Evolutionary conservation across 2,113 vertebrate genomes (phyloP).

Genomic region (Oncorhynchus keta): DNA sequence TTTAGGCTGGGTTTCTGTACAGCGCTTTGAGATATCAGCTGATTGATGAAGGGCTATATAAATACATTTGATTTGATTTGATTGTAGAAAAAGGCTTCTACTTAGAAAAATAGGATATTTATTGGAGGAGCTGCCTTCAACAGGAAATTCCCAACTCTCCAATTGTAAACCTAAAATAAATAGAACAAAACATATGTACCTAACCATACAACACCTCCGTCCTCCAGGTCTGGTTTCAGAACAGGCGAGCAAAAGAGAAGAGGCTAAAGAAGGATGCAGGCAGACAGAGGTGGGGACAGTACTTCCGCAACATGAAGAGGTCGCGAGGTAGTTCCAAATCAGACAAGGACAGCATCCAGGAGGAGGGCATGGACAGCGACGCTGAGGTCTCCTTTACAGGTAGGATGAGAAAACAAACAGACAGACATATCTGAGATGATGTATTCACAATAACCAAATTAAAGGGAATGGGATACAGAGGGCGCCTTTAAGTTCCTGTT

Average conservation of each 20-base stretch:
- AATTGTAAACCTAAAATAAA: not conserved
- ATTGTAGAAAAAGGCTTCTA: no score
- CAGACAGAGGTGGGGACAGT: constrained; percentile 94
- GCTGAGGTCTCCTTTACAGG: constrained; percentile 96
- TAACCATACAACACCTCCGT: not conserved
- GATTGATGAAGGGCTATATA: no score
- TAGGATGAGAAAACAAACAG: constrained; percentile 44
- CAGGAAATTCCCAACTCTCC: no score
- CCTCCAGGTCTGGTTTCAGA: constrained; percentile 96
- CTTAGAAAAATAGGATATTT: no score
- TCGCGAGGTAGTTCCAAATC: constrained; percentile 89
- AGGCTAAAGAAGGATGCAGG: constrained; percentile 94
- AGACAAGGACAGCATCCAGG: constrained; percentile 94
- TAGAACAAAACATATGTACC: not conserved
- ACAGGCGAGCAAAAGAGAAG: constrained; percentile 95
- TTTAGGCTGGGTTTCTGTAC: no score
- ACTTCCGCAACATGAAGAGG: constrained; percentile 94
- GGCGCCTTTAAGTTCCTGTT: not conserved
- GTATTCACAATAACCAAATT: not conserved
- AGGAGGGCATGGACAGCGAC: constrained; percentile 93
- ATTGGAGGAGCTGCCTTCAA: no score
- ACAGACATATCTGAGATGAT: not conserved
- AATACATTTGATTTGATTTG: no score
- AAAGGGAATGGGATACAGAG: not conserved
- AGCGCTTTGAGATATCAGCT: no score